Percentiles rank a stretch among this genome's conserved stretches.
Conservation (phyloP, 2,888 invertebrate genomes). For the Orthosia cruda region DNA sequence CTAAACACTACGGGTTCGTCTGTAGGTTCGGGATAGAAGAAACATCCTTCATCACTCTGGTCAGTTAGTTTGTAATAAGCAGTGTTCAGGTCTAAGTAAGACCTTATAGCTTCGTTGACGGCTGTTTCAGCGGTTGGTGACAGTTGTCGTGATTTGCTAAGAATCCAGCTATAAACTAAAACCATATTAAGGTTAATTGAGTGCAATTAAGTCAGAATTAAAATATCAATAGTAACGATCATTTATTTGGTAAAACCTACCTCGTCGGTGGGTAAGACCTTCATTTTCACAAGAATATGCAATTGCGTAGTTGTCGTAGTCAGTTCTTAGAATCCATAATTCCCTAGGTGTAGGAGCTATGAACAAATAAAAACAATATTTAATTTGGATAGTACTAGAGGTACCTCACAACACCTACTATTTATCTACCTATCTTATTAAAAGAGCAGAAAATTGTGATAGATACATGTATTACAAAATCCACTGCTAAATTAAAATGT, state of each 20-base stretch:
- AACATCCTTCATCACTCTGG: constrained; percentile 77
- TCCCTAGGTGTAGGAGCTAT: constrained; percentile 73
- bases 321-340: constrained; percentile 92
- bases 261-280: constrained; percentile 82
- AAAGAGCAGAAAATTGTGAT: too few relatives aligned
- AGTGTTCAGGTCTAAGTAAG: constrained; percentile 74
- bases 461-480: too few relatives aligned
- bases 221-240: background rate
- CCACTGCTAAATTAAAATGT: too few relatives aligned
- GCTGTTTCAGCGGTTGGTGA: constrained; percentile 62
- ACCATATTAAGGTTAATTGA: background rate
- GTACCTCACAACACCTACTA: background rate
- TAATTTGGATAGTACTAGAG: background rate
- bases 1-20: constrained; percentile 75
- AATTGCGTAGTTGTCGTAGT: constrained; percentile 93
- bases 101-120: constrained; percentile 74
- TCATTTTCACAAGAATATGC: constrained; percentile 93
- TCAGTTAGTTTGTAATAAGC: constrained; percentile 73
- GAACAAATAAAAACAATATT: constrained; percentile 2
- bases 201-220: background rate
- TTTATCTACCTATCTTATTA: background rate
- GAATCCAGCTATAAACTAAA: constrained; percentile 87
- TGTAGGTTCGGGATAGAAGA: constrained; percentile 75
- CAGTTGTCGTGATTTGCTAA: constrained; percentile 78
- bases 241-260: constrained; percentile 78